phyloP scores from a whole-genome alignment of 1,140 invertebrate genomes.

The Monochamus saltuarius region DNA sequence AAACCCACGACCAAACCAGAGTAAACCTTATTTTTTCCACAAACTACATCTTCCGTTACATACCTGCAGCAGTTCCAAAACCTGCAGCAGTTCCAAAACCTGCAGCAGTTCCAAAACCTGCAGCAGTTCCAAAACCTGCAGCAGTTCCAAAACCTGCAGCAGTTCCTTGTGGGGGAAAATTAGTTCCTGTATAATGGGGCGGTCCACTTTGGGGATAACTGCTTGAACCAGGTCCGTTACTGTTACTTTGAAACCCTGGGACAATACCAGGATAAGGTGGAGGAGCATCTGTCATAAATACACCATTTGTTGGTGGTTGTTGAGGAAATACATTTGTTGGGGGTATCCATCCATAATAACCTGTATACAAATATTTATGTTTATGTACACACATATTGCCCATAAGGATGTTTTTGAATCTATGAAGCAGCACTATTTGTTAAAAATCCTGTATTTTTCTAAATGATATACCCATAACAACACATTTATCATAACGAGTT shows the following conservation, averaged over 20 bases:
- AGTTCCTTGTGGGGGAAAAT: constrained; percentile 40
- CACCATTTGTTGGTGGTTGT: constrained; percentile 74
- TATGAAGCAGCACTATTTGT: too few species aligned
- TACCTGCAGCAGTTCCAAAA: too few species aligned
- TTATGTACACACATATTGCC: too few species aligned
- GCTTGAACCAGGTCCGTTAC: constrained; percentile 31
- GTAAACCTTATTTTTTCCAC: too few species aligned
- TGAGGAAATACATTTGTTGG: constrained; percentile 70
- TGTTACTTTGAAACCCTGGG: constrained; percentile 31
- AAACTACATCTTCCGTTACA: too few species aligned
- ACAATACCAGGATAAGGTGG: constrained; percentile 91
- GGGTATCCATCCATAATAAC: constrained; percentile 92
- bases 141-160: constrained; percentile 24
- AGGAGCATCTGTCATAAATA: constrained; percentile 90
- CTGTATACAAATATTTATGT: constrained; percentile 44
- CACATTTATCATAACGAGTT: too few species aligned
- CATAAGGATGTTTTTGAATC: too few species aligned
- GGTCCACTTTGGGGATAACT: constrained; percentile 22
- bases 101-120: neutral
- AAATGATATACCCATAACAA: too few species aligned
- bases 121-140: neutral
- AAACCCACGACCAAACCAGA: too few species aligned
- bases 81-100: too few species aligned
- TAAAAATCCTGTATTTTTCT: too few species aligned
- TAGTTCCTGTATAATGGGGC: constrained; percentile 32